Conservation (phyloP, 2,888 invertebrate genomes). For the Acanthosepion lycidas region DNA sequence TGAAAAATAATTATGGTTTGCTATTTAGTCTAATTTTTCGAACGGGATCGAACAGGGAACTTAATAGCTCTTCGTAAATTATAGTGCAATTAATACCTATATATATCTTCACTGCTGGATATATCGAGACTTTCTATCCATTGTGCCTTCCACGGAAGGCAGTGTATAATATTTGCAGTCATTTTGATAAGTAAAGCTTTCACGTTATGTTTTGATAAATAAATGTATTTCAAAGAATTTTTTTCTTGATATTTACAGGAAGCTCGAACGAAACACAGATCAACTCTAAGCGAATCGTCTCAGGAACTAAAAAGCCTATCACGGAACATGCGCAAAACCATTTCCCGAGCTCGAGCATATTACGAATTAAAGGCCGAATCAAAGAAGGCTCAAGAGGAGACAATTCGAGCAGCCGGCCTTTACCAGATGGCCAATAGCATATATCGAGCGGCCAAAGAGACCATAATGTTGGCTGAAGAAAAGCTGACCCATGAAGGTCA, state of each 20-base stretch:
- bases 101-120: too few relatives aligned
- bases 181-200: too few relatives aligned
- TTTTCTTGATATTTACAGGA: constrained; percentile 79
- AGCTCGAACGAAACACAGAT: constrained; percentile 91
- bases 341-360: constrained; percentile 91
- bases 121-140: too few relatives aligned
- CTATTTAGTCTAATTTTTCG: too few relatives aligned
- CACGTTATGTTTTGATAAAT: too few relatives aligned
- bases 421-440: constrained; percentile 93
- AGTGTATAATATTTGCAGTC: too few relatives aligned
- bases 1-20: too few relatives aligned
- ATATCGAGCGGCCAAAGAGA: constrained; percentile 94
- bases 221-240: neutral
- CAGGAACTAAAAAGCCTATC: constrained; percentile 86
- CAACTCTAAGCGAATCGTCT: constrained; percentile 88
- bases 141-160: too few relatives aligned
- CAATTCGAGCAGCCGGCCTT: constrained; percentile 91
- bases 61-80: too few relatives aligned
- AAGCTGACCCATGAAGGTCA: constrained; percentile 78
- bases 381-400: constrained; percentile 85
- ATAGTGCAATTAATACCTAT: too few relatives aligned
- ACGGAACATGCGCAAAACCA: constrained; percentile 87
- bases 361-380: constrained; percentile 88
- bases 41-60: too few relatives aligned
- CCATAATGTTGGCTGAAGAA: constrained; percentile 91